Conservation (phyloP, 2,113 vertebrate species). For the Oryzias curvinotus region DNA sequence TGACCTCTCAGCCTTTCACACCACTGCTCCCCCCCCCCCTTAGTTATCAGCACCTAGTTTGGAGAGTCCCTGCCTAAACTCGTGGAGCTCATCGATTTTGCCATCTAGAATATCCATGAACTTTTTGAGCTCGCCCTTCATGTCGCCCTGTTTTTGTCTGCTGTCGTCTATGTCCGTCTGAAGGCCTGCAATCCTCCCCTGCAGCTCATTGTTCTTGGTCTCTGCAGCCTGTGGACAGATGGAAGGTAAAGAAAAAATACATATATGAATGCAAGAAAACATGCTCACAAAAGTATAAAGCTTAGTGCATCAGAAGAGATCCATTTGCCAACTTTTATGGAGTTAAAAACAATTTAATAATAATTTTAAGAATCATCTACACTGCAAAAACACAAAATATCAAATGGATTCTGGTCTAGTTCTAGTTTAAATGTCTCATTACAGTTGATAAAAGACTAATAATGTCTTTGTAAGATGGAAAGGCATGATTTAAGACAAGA, state of each 20-base stretch:
- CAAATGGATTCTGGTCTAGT: too few species aligned
- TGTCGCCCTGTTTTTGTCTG: slow-evolving; percentile 84
- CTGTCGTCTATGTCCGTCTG: slow-evolving; percentile 86
- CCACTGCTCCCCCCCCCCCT: slow-evolving; percentile 36
- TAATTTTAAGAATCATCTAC: too few species aligned
- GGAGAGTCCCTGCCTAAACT: slow-evolving; percentile 92
- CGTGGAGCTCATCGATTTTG: slow-evolving; percentile 94
- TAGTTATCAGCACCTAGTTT: slow-evolving; percentile 90
- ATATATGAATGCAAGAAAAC: background rate
- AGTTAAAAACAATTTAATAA: background rate
- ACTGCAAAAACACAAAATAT: too few species aligned
- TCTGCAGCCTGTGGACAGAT: slow-evolving; percentile 82
- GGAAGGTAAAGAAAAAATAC: background rate
- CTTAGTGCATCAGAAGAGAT: background rate
- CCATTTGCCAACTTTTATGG: background rate
- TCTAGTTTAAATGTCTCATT: too few species aligned
- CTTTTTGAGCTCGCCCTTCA: slow-evolving; percentile 92
- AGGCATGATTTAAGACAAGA: too few species aligned
- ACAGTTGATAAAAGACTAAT: too few species aligned
- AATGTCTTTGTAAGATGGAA: too few species aligned
- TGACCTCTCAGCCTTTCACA: slow-evolving; percentile 47
- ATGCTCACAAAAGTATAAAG: background rate
- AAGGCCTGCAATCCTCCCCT: slow-evolving; percentile 82
- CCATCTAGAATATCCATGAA: slow-evolving; percentile 93
- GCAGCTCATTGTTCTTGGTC: slow-evolving; percentile 85